A percentile compares a stretch with the other conserved stretches of the same genome.
These are phyloP conservation scores for Urophycis tenuis DNA, from an alignment of 2,797 vertebrate species.

Conservation along the genomic window DNA sequence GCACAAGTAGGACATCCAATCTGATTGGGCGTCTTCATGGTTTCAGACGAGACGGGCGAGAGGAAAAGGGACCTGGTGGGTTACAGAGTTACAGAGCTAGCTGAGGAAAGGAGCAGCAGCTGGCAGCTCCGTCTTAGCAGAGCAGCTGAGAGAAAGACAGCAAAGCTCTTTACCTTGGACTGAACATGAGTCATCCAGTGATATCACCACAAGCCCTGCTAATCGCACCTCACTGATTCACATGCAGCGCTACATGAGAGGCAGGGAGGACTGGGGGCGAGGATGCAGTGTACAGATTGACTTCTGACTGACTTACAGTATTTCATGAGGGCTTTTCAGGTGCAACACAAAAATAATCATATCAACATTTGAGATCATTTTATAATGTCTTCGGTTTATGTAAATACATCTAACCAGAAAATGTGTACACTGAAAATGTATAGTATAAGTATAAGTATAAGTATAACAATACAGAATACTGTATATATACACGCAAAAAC, in stretches of 20 bases:
- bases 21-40: neutral
- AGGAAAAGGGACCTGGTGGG: neutral
- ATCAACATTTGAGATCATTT: neutral
- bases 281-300: neutral
- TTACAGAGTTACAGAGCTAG: too few relatives aligned
- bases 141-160: conserved; percentile 33
- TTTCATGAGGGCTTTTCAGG: neutral
- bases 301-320: neutral
- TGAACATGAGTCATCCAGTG: conserved; percentile 60
- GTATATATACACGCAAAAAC: neutral
- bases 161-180: conserved; percentile 43
- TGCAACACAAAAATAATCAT: neutral
- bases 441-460: too few relatives aligned
- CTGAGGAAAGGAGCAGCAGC: too few relatives aligned
- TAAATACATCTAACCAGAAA: too few relatives aligned
- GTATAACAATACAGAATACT: neutral
- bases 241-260: conserved; percentile 51
- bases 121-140: conserved; percentile 50
- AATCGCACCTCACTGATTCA: conserved; percentile 44
- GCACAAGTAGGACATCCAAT: neutral
- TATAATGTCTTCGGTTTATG: neutral
- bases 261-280: conserved; percentile 16
- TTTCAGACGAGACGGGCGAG: neutral
- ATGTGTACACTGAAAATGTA: neutral
- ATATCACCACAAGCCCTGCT: conserved; percentile 45